phyloP scores from a whole-genome alignment of 1,140 invertebrate species.

The Ctenoplectra terminalis region DNA sequence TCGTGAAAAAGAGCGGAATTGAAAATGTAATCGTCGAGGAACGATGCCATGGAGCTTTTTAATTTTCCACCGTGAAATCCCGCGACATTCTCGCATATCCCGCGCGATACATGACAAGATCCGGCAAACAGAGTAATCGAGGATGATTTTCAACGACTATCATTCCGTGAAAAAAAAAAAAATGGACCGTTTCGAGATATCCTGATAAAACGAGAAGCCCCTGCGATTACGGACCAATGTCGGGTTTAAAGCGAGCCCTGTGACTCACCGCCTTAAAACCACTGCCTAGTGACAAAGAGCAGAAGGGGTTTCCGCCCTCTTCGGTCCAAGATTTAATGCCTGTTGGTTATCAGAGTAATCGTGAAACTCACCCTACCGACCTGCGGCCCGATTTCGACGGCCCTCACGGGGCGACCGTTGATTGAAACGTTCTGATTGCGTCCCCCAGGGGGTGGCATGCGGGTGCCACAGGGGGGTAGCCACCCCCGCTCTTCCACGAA shows the following conservation, averaged over 20 bases:
- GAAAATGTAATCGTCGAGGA: slow-evolving; percentile 14
- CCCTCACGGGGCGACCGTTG: slow-evolving; percentile 78
- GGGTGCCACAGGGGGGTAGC: slow-evolving; percentile 73
- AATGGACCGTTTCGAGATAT: slow-evolving; percentile 43
- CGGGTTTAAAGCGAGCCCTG: slow-evolving; percentile 72
- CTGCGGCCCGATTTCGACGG: slow-evolving; percentile 61
- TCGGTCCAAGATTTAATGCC: slow-evolving; percentile 80
- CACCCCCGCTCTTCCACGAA: slow-evolving; percentile 50
- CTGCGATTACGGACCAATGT: slow-evolving; percentile 37
- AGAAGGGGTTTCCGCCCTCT: slow-evolving; percentile 78
- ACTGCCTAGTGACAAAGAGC: slow-evolving; percentile 71
- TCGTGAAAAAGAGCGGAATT: neutral
- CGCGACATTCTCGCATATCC: neutral
- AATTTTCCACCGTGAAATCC: neutral
- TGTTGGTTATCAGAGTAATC: slow-evolving; percentile 82
- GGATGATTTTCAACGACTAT: neutral
- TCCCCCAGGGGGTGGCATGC: slow-evolving; percentile 80
- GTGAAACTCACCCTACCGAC: slow-evolving; percentile 61
- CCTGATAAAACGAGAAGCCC: slow-evolving; percentile 48
- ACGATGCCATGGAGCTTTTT: neutral
- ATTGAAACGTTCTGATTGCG: slow-evolving; percentile 84
- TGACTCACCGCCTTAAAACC: slow-evolving; percentile 80
- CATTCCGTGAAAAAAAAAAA: slow-evolving; percentile 35
- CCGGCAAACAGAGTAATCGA: neutral
- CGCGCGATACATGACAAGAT: neutral